Evolutionary conservation across 2,113 vertebrate genomes (phyloP).

Genomic region (Neopipo cinnamomea): DNA sequence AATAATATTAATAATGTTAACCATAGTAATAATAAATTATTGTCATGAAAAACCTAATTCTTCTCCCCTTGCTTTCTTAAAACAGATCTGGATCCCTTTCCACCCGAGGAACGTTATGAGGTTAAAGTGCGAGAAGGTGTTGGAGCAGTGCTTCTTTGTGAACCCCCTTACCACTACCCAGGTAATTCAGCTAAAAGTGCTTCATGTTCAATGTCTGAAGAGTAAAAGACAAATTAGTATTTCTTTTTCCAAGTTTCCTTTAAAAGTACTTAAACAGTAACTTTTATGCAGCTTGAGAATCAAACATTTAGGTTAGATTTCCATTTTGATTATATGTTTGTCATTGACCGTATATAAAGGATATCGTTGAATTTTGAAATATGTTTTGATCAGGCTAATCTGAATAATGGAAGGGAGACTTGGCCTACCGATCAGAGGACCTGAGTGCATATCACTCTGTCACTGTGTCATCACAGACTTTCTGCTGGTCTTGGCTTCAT

Average conservation of each 20-base stretch:
- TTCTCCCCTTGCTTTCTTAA: neutral
- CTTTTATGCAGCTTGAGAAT: neutral
- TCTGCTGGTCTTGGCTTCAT: neutral
- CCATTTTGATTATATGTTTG: neutral
- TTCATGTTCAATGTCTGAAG: neutral
- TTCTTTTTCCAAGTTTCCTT: neutral
- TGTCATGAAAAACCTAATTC: neutral
- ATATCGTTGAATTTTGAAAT: neutral
- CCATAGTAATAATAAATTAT: neutral
- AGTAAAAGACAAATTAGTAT: neutral
- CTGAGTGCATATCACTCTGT: neutral
- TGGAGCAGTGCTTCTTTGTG: slow-evolving; percentile 91
- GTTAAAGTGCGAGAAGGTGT: slow-evolving; percentile 90
- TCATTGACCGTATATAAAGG: neutral
- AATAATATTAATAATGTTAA: neutral
- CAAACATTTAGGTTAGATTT: neutral
- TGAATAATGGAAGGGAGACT: neutral
- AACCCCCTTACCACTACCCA: slow-evolving; percentile 90
- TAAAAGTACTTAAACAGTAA: neutral
- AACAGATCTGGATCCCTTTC: slow-evolving; percentile 92
- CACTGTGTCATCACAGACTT: neutral
- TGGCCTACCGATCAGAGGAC: neutral
- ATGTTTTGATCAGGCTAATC: neutral
- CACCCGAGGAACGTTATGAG: slow-evolving; percentile 87
- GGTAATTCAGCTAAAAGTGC: slow-evolving; percentile 71